These are phyloP conservation scores for Nephrocerus scutellatus DNA, from an alignment of 2,888 invertebrate genomes.

Conservation along the genomic window DNA sequence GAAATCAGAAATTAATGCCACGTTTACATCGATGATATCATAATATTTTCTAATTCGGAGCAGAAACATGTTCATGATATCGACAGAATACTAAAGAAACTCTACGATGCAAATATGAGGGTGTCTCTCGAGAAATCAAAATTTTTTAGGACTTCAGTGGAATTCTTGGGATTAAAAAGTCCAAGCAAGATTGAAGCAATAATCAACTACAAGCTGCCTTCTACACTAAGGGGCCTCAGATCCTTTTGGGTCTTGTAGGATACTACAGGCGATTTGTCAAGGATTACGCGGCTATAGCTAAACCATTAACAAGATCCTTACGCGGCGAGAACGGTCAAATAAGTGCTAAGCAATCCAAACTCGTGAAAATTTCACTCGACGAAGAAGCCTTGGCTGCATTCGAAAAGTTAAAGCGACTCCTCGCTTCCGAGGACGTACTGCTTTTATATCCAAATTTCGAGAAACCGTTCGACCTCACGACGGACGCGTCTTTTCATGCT, in stretches of 20 bases:
- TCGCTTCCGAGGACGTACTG: constrained; percentile 16
- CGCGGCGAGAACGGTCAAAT: constrained; percentile 16
- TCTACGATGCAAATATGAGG: constrained; percentile 14
- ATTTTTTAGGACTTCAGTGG: constrained; percentile 29
- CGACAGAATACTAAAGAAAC: constrained; percentile 7
- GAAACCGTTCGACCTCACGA: constrained; percentile 14
- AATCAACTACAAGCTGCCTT: constrained; percentile 9
- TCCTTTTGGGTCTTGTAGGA: constrained; percentile 11
- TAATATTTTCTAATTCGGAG: constrained; percentile 8
- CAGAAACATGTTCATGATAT: constrained; percentile 10
- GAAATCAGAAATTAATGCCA: constrained; percentile 4
- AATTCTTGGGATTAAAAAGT: constrained; percentile 33
- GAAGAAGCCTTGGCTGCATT: constrained; percentile 16
- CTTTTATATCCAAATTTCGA: constrained; percentile 11
- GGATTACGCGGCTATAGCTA: constrained; percentile 16
- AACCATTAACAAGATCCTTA: constrained; percentile 17
- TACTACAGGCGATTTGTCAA: constrained; percentile 16
- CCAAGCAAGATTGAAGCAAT: constrained; percentile 11
- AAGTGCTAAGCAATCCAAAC: constrained; percentile 12
- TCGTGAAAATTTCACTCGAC: constrained; percentile 13
- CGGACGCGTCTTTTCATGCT: constrained; percentile 14
- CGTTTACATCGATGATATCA: no score
- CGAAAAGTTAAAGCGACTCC: constrained; percentile 13
- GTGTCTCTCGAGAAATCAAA: constrained; percentile 14
- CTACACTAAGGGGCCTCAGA: constrained; percentile 8